Evolutionary conservation across 2,888 invertebrate species (phyloP).

Genomic region (Agonum fuliginosum): DNA sequence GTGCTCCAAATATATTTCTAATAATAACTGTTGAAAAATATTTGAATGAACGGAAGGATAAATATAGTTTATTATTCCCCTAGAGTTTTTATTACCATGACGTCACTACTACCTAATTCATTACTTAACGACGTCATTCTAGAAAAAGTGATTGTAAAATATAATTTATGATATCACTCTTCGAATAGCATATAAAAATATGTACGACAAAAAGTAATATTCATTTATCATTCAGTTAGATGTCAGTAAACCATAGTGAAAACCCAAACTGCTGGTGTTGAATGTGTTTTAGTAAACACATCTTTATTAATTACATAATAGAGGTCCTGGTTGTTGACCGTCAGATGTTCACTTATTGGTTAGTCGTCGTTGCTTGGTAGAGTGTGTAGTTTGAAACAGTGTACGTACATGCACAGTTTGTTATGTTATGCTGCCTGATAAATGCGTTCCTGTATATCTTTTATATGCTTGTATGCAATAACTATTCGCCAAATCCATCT

Average conservation of each 20-base stretch:
- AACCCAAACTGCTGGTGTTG: not conserved
- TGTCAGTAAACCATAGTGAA: not conserved
- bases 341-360: constrained; percentile 30
- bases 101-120: constrained; percentile 22
- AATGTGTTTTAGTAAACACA: constrained; percentile 24
- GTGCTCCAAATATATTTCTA: constrained; percentile 16
- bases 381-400: not conserved
- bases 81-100: constrained; percentile 29
- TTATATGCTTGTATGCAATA: constrained; percentile 34
- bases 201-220: constrained; percentile 2
- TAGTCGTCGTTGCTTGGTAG: not conserved
- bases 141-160: constrained; percentile 12
- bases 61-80: constrained; percentile 35
- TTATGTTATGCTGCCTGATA: constrained; percentile 7
- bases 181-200: not conserved
- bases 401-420: constrained; percentile 26
- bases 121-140: constrained; percentile 5
- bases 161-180: constrained; percentile 3
- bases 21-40: constrained; percentile 40
- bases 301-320: constrained; percentile 31
- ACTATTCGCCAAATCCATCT: constrained; percentile 31
- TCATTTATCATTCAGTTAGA: constrained; percentile 8
- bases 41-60: constrained; percentile 38
- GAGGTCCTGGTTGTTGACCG: not conserved
- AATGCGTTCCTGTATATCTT: constrained; percentile 18